Evolutionary conservation across 2,113 vertebrate species (phyloP), one percentile per base, ranked within the genome.

Genomic region (Asarcornis scutulata): DNA sequence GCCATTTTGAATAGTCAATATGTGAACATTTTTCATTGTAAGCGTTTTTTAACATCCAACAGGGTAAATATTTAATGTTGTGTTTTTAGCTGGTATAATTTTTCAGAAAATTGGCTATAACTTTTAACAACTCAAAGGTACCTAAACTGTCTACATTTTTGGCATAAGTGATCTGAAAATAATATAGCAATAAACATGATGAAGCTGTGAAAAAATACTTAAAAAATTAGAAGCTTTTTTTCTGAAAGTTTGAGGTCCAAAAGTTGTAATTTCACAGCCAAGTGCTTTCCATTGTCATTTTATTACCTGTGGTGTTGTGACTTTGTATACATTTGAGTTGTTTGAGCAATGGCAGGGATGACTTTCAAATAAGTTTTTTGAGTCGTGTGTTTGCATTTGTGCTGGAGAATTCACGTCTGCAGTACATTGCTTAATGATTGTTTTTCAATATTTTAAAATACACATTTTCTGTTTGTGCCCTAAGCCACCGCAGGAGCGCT

Each of bases 1-100:
- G 98, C 98, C 98, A 98, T 98, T 98, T 98, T 98, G 98, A 98
- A 98, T 98, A 98, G 97, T 98, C 98, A 98, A 98, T 98, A 98
- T 98, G 97, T 98, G 97, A 98, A 97, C 98, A 98, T 98, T 98
- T 98, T 98, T 98, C 98, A 98, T 98, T 97, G 98, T 98, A 98
- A 98, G 97, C 98, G 96, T 98, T 98, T 98, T 98, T 98, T 98
- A 98, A 98, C 98, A 98, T 98, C 98, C 98, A 98, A 98, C 97
- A 98, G 98, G 97, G 97, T 98, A 98, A 98, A 98, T 98, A 98
- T 98, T 98, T 98, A 98, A 98, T 98, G 98, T 98, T 98, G 97
- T 98, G 98, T 97, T 98, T 98, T 98, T 98, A 98, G 98, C 98
- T 98, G 97, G 97, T 97, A 98, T 98, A 97, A 98, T 98, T 98